Base-by-base conservation (phyloP, 1,140 invertebrate species). In the Tetramorium alpestre region DNA sequence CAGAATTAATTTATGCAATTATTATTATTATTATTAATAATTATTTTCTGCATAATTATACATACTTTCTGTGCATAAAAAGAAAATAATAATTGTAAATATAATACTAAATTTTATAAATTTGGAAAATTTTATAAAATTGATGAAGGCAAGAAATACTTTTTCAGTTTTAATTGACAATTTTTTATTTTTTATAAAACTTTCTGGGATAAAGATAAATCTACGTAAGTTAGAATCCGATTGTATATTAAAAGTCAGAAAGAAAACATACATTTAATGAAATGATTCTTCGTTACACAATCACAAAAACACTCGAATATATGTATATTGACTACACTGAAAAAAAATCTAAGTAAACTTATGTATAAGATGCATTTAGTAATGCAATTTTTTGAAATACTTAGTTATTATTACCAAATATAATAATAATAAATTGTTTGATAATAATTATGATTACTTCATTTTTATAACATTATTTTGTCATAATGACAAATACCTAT, bases 181-280 rank as follows among this genome's bases (percentile, higher is more conserved):
- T 33, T 56, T 56, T 75, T 56, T 22, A 75, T 25, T 44, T 54
- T 62, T 62, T n/a, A 1, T 1, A 6, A 58, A 16, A 62, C 56
- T 60, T 76, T 76, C 54, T 44, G 4, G 18, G n/a, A 44, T 10
- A 25, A 33, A 22, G 5, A 41, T 62, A 18, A 64, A 22, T 1
- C 16, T 44, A 44, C 13, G n/a, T 77, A 64, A 77, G 38, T 44
- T 3, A 5, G n/a, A 33, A 33, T 33, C 33, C 33, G 3, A 4
- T 13, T 76, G 3, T 33, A 44, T n/a, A 0, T 76, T 3, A n/a
- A 60, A 33, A 33, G 3, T 11, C 10, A 3, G 33, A 33, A 33
- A 33, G 33, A 33, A 33, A 4, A 33, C 33, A 33, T 51, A 58
- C 49, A 33, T 87, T 16, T 56, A 22, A 87, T 81, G n/a, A 76